Evolutionary conservation across 2,113 vertebrate genomes (phyloP).

Genomic region (Mola mola): DNA sequence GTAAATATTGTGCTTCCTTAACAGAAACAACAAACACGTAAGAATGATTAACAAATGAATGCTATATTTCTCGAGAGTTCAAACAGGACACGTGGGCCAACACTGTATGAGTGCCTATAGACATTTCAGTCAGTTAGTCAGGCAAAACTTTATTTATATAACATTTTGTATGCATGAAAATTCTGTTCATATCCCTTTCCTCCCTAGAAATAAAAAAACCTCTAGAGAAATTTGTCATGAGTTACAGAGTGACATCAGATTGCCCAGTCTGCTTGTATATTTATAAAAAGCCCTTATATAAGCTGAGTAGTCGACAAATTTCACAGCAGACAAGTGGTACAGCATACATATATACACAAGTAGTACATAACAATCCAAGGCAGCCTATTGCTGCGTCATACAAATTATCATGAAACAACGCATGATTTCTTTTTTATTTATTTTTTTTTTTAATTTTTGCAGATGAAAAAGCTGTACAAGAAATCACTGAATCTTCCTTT

Average conservation of each 20-base stretch:
- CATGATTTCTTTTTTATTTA: slow-evolving; percentile 46
- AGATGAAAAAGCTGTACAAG: slow-evolving; percentile 77
- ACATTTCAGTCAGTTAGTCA: slow-evolving; percentile 57
- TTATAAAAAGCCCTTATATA: slow-evolving; percentile 84
- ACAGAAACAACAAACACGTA: slow-evolving; percentile 28
- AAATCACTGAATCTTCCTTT: slow-evolving; percentile 53
- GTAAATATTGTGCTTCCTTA: neutral
- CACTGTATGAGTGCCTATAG: slow-evolving; percentile 61
- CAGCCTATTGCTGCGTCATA: slow-evolving; percentile 71
- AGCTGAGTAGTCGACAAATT: slow-evolving; percentile 77
- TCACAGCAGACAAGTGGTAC: slow-evolving; percentile 79
- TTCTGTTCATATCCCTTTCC: slow-evolving; percentile 49
- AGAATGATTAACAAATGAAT: slow-evolving; percentile 21
- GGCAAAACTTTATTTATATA: slow-evolving; percentile 70
- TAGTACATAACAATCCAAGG: slow-evolving; percentile 75
- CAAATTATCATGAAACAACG: slow-evolving; percentile 76
- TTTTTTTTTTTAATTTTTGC: slow-evolving; percentile 43
- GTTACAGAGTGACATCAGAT: slow-evolving; percentile 65
- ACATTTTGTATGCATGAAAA: slow-evolving; percentile 72
- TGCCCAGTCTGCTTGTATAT: slow-evolving; percentile 73
- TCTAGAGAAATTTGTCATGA: slow-evolving; percentile 59
- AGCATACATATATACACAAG: slow-evolving; percentile 80
- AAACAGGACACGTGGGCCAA: slow-evolving; percentile 70
- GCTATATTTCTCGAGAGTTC: slow-evolving; percentile 67
- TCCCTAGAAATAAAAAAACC: slow-evolving; percentile 49